Percentiles rank a stretch among this genome's conserved stretches.
Evolutionary conservation across 2,888 invertebrate genomes (phyloP).

Genomic region (Drosophila mettleri): DNA sequence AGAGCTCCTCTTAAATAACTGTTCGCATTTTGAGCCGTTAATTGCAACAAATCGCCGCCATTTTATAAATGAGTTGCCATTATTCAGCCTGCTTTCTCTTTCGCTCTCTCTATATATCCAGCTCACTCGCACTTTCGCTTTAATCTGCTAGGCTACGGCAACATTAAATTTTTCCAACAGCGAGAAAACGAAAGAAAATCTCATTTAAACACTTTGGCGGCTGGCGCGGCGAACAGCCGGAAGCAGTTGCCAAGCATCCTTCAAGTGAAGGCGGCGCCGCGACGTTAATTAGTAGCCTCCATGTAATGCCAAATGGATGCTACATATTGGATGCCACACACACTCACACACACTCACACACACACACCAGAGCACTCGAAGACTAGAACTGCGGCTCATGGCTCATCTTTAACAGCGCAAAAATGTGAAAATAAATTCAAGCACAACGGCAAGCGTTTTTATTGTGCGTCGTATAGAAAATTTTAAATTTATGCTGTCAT

Average conservation of each 20-base stretch:
- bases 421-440: constrained; percentile 62
- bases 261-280: constrained; percentile 54
- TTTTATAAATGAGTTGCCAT: constrained; percentile 63
- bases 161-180: constrained; percentile 60
- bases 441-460: constrained; percentile 58
- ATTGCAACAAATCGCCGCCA: constrained; percentile 76
- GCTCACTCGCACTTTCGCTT: constrained; percentile 6
- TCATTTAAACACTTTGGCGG: constrained; percentile 49
- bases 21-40: constrained; percentile 56
- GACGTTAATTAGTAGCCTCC: constrained; percentile 67
- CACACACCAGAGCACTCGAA: constrained; percentile 11
- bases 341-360: constrained; percentile 10
- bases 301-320: constrained; percentile 45
- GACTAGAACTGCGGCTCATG: constrained; percentile 18
- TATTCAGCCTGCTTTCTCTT: constrained; percentile 42
- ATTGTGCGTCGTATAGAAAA: constrained; percentile 65
- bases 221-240: constrained; percentile 37
- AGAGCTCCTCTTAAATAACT: constrained; percentile 47
- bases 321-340: constrained; percentile 23
- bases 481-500: constrained; percentile 78
- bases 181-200: constrained; percentile 30
- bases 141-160: constrained; percentile 31
- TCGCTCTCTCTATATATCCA: neutral
- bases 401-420: constrained; percentile 29
- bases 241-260: constrained; percentile 67